Conservation (phyloP, 2,113 vertebrate genomes). For the Argyrosomus japonicus region DNA sequence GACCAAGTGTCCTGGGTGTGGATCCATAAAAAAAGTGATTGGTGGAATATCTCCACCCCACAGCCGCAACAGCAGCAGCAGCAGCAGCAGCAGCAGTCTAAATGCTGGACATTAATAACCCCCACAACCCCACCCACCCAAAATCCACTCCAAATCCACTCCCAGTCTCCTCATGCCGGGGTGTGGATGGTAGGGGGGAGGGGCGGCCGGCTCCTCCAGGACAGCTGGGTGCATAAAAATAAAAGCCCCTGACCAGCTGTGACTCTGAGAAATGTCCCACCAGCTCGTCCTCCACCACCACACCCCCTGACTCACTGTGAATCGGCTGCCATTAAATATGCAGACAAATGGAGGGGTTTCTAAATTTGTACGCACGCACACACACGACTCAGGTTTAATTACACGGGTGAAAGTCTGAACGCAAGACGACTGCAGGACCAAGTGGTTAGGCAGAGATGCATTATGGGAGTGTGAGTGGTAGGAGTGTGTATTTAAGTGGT, state of each 20-base stretch:
- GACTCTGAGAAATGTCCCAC: conserved; percentile 62
- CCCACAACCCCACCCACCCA: conserved; percentile 6
- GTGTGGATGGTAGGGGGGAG: conserved; percentile 29
- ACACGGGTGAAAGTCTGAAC: conserved; percentile 23
- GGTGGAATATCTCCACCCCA: conserved; percentile 34
- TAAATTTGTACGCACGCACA: conserved; percentile 47
- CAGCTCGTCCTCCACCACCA: conserved; percentile 26
- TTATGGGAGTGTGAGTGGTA: conserved; percentile 10
- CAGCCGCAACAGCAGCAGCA: conserved; percentile 26
- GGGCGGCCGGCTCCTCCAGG: conserved; percentile 30
- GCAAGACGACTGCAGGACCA: conserved; percentile 21
- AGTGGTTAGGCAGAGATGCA: conserved; percentile 42
- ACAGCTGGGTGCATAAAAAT: conserved; percentile 88
- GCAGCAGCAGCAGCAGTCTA: background rate
- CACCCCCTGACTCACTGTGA: conserved; percentile 51
- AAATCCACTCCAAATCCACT: conserved; percentile 55
- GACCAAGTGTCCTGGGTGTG: conserved; percentile 41
- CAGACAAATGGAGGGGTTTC: conserved; percentile 66
- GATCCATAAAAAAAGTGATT: conserved; percentile 40
- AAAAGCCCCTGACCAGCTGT: conserved; percentile 80
- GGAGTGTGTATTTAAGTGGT: conserved; percentile 15
- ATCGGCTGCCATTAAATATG: conserved; percentile 59
- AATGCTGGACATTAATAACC: conserved; percentile 45
- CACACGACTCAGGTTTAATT: conserved; percentile 41
- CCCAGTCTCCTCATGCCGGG: conserved; percentile 56